Percentiles rank a stretch among this genome's conserved stretches.
Conservation (phyloP, 1,140 invertebrate genomes). For the Drosophila tristis region DNA sequence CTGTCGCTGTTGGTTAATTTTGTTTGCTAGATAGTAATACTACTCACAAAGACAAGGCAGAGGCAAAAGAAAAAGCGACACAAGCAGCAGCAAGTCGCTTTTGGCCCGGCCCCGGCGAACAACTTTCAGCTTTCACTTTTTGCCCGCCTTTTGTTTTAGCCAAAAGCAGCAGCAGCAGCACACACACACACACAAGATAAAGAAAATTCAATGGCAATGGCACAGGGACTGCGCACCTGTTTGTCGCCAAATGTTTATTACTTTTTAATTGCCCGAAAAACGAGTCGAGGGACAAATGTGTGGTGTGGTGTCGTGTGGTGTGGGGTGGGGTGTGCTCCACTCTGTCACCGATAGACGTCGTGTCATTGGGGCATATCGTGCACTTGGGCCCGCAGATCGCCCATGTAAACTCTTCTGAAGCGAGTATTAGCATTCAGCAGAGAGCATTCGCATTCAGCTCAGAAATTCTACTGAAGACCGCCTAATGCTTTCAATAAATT, state of each 20-base stretch:
- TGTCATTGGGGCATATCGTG: too few relatives aligned
- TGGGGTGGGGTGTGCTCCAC: too few relatives aligned
- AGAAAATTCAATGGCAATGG: conserved; percentile 18
- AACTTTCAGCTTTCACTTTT: conserved; percentile 80
- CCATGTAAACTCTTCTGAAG: too few relatives aligned
- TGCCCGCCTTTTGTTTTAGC: conserved; percentile 67
- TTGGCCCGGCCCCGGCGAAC: conserved; percentile 53
- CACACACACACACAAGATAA: conserved; percentile 1
- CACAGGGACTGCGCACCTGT: conserved; percentile 41
- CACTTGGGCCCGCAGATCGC: too few relatives aligned
- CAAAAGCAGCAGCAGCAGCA: conserved; percentile 21
- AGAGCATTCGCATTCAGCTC: too few relatives aligned
- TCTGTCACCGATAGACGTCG: too few relatives aligned
- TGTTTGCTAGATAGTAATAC: conserved; percentile 17
- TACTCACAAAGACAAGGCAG: not conserved
- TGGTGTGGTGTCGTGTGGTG: too few relatives aligned
- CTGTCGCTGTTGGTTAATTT: conserved; percentile 26
- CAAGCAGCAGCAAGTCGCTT: conserved; percentile 50
- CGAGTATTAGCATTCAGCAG: not conserved
- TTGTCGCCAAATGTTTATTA: conserved; percentile 63
- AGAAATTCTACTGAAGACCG: too few relatives aligned
- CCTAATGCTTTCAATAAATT: too few relatives aligned
- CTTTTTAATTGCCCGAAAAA: conserved; percentile 56
- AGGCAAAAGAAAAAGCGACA: conserved; percentile 17
- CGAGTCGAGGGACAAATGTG: conserved; percentile 4